phyloP scores from a whole-genome alignment of 2,797 vertebrate genomes.

The Tachyglossus aculeatus region DNA sequence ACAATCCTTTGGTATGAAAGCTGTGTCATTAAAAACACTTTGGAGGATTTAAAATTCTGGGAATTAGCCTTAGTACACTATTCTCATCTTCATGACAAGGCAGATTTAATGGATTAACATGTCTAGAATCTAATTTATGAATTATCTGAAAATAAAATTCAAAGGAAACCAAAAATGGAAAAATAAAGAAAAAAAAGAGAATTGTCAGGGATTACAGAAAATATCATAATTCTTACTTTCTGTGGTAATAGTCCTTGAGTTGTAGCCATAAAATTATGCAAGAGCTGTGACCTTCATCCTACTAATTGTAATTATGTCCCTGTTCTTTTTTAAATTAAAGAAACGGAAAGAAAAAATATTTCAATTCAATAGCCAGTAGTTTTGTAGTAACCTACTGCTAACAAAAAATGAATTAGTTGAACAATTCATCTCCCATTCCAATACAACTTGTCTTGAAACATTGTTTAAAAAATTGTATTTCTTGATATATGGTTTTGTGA shows the following conservation, averaged over 20 bases:
- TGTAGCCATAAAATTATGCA: constrained; percentile 26
- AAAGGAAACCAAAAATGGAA: not conserved
- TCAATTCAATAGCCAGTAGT: constrained; percentile 56
- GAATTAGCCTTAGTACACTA: not conserved
- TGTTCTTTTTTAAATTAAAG: constrained; percentile 31
- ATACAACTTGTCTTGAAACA: constrained; percentile 60
- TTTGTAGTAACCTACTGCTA: constrained; percentile 39
- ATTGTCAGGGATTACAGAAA: constrained; percentile 10
- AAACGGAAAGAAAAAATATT: constrained; percentile 38
- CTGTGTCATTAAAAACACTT: constrained; percentile 14
- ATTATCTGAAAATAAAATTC: not conserved
- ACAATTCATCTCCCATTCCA: constrained; percentile 57
- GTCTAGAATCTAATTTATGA: not conserved
- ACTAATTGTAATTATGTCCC: constrained; percentile 14
- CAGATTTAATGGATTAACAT: not conserved
- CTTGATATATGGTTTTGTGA: constrained; percentile 55
- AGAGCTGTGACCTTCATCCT: constrained; percentile 20
- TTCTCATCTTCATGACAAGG: not conserved
- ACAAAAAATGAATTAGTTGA: constrained; percentile 63
- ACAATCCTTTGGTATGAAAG: too few species aligned
- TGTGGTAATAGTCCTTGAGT: constrained; percentile 35
- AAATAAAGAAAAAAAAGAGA: constrained; percentile 22
- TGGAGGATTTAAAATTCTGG: constrained; percentile 1
- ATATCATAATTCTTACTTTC: constrained; percentile 1
- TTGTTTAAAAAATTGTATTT: constrained; percentile 53